Conservation (phyloP, 2,888 invertebrate genomes). For the Beris chalybata region DNA sequence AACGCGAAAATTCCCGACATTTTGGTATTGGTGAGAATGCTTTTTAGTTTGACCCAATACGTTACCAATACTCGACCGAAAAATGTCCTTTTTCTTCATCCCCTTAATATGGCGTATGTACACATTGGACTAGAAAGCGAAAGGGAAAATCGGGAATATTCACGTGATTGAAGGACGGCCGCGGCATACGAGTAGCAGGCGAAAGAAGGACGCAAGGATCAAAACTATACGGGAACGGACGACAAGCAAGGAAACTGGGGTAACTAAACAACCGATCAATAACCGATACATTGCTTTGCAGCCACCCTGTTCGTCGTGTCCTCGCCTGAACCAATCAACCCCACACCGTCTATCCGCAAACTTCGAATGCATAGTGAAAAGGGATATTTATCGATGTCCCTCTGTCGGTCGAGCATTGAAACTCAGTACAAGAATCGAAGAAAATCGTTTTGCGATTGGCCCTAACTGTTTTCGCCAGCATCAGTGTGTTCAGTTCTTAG, state of each 20-base stretch:
- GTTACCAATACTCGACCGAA: slow-evolving; percentile 6
- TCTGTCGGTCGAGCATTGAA: slow-evolving; percentile 24
- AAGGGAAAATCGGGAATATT: slow-evolving; percentile 23
- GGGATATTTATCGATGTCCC: slow-evolving; percentile 21
- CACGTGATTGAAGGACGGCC: slow-evolving; percentile 19
- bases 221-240: background rate
- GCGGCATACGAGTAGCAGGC: background rate
- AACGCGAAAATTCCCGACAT: background rate
- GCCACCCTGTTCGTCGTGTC: slow-evolving; percentile 14
- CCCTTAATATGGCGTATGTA: background rate
- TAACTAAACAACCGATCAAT: slow-evolving; percentile 30
- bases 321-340: background rate
- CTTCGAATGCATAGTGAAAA: slow-evolving; percentile 15
- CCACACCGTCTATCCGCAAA: background rate
- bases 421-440: background rate
- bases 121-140: slow-evolving; percentile 12
- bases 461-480: slow-evolving; percentile 7
- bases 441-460: slow-evolving; percentile 29
- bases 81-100: background rate
- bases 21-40: background rate
- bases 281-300: slow-evolving; percentile 15
- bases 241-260: slow-evolving; percentile 1
- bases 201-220: too few species aligned
- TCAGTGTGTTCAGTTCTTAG: slow-evolving; percentile 17
- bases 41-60: background rate